Base-by-base conservation (phyloP, 2,113 vertebrate species). In the Theropithecus gelada region DNA sequence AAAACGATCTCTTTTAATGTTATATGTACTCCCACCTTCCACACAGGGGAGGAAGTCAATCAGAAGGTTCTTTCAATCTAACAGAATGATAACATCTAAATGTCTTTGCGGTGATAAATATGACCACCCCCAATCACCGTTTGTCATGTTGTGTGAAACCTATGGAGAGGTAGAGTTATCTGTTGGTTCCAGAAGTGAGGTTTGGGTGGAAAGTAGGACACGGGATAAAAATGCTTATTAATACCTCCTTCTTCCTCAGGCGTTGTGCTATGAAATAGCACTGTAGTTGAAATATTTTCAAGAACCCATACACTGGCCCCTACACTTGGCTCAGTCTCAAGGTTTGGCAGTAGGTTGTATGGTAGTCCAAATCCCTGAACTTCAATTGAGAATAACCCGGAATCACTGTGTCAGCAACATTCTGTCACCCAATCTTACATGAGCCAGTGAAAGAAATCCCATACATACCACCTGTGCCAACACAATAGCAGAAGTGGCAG, bases 111-210 rank as follows among this genome's bases (percentile, higher is more conserved):
- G 30, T 72, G 52, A 45, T 13, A 50, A 38, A 18, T 7, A 32
- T 32, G 18, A 8, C 14, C 27, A 55, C 8, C 6, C n/a, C 38
- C 16, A 59, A 27, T 13, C 25, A 45, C 14, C 6, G 12, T 4
- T 25, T 86, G 10, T 35, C 30, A 4, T 25, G 13, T 59, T 12
- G 12, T 22, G 40, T 85, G 20, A 6, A 35, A 10, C 3, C 55
- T 64, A 1, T 30, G 12, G 4, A 45, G 3, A 8, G 13, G n/a
- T 1, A 57, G 32, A 40, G 5, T 14, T 40, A 16, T 40, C 13
- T 8, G 8, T 88, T 78, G 27, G 17, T 68, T 8, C 16, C 38
- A 80, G 35, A 32, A 55, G 14, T 1, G 6, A 50, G 3, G n/a
- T 3, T 14, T 32, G 32, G 4, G 5, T 10, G 4, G n/a, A 83